Conservation (phyloP, 2,113 vertebrate genomes). For the Tautogolabrus adspersus region DNA sequence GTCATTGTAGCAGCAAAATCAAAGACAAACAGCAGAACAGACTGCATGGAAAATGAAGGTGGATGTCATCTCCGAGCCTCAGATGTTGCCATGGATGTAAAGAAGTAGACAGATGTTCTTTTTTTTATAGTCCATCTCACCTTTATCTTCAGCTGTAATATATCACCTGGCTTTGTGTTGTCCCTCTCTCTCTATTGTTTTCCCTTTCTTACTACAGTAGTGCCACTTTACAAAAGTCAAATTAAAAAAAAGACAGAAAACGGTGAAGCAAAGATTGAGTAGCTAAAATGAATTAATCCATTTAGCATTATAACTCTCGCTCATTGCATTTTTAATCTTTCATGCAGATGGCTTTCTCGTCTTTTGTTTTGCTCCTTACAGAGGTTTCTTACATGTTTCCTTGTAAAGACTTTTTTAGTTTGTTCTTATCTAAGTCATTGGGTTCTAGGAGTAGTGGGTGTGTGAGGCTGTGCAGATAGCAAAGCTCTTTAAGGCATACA, state of each 20-base stretch:
- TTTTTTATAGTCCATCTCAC: conserved; percentile 20
- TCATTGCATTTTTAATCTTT: neutral
- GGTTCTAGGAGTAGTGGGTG: neutral
- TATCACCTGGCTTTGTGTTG: neutral
- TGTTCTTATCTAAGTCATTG: neutral
- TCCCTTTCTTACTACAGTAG: neutral
- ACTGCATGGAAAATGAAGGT: neutral
- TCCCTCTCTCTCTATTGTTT: conserved; percentile 10
- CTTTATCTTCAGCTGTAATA: conserved; percentile 36
- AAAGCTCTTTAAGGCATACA: neutral
- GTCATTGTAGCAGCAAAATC: conserved; percentile 41
- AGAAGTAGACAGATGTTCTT: conserved; percentile 15
- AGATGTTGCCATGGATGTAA: conserved; percentile 40
- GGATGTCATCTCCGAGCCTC: conserved; percentile 17
- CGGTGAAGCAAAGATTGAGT: neutral
- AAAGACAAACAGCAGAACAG: conserved; percentile 44
- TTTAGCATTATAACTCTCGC: neutral
- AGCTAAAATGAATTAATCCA: neutral
- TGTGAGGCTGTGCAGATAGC: neutral
- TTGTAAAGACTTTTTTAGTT: neutral
- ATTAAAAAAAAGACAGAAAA: neutral
- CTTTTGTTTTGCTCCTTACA: neutral
- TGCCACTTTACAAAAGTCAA: neutral
- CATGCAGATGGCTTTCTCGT: neutral
- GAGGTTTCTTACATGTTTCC: neutral